Percentiles rank a stretch among this genome's conserved stretches.
phyloP scores from a whole-genome alignment of 2,888 invertebrate genomes.

The Drosophila subquinaria region DNA sequence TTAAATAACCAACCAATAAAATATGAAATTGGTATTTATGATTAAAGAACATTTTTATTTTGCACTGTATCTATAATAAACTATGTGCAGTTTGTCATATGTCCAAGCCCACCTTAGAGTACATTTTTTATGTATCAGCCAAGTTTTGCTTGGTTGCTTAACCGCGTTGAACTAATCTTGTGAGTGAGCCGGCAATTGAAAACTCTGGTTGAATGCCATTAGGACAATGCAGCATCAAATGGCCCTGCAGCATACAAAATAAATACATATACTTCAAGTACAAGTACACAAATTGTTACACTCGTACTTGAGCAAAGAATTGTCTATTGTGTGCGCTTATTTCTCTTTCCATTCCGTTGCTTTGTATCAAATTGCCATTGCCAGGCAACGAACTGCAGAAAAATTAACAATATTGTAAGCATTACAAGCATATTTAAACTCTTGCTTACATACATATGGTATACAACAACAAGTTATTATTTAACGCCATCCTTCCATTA shows the following conservation, averaged over 20 bases:
- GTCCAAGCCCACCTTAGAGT: background rate
- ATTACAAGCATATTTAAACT: background rate
- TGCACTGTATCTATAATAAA: too few relatives aligned
- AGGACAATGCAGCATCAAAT: constrained; percentile 70
- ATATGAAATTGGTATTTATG: too few relatives aligned
- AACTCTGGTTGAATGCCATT: constrained; percentile 66
- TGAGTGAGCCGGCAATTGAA: constrained; percentile 51
- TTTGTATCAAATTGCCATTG: constrained; percentile 64
- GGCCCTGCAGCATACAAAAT: constrained; percentile 51
- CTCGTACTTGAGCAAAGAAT: constrained; percentile 54
- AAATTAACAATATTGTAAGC: constrained; percentile 9
- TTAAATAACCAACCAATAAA: too few relatives aligned
- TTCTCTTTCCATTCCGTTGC: constrained; percentile 41
- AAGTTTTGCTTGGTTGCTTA: constrained; percentile 34
- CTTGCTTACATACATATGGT: background rate
- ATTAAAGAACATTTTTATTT: too few relatives aligned
- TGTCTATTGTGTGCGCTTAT: constrained; percentile 55
- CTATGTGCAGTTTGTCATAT: too few relatives aligned
- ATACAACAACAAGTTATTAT: background rate
- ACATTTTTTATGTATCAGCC: constrained; percentile 12
- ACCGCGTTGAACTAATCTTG: constrained; percentile 24
- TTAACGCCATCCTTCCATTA: too few relatives aligned
- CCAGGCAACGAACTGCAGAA: constrained; percentile 38
- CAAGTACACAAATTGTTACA: constrained; percentile 18
- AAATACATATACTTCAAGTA: constrained; percentile 10